phyloP scores from a whole-genome alignment of 1,140 invertebrate species.

The Bradysia coprophila region DNA sequence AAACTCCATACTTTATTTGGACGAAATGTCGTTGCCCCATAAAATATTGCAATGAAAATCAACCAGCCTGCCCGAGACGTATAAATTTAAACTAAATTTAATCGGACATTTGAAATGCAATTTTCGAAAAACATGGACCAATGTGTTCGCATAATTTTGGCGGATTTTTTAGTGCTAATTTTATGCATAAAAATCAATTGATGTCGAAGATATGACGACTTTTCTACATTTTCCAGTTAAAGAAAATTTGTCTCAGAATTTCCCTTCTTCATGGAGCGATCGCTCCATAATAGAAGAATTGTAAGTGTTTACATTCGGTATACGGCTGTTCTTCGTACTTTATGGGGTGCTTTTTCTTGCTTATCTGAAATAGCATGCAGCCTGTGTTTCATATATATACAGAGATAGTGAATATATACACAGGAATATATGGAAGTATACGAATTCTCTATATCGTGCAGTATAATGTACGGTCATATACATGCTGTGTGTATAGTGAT shows the following conservation, averaged over 20 bases:
- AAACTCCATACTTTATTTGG: neutral
- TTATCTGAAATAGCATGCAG: conserved; percentile 4
- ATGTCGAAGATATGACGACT: neutral
- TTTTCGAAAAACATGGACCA: neutral
- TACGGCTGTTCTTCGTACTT: neutral
- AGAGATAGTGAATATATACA: too few species aligned
- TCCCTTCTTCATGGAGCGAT: neutral
- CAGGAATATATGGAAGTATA: too few species aligned
- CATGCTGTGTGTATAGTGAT: too few species aligned
- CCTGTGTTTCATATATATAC: neutral
- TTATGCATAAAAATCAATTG: neutral
- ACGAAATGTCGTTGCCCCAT: conserved; percentile 3
- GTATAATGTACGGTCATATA: too few species aligned
- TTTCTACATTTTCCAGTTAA: neutral
- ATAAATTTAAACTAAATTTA: neutral
- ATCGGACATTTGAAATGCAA: neutral
- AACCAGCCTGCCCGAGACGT: neutral
- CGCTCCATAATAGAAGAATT: neutral
- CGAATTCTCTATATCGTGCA: too few species aligned
- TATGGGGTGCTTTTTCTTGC: conserved; percentile 2
- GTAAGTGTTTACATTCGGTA: neutral
- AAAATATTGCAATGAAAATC: conserved; percentile 1
- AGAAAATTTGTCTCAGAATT: conserved; percentile 1
- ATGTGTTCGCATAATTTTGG: neutral
- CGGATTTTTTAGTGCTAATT: neutral